Base-by-base conservation (phyloP, 2,113 vertebrate genomes). In the Ciconia boyciana region DNA sequence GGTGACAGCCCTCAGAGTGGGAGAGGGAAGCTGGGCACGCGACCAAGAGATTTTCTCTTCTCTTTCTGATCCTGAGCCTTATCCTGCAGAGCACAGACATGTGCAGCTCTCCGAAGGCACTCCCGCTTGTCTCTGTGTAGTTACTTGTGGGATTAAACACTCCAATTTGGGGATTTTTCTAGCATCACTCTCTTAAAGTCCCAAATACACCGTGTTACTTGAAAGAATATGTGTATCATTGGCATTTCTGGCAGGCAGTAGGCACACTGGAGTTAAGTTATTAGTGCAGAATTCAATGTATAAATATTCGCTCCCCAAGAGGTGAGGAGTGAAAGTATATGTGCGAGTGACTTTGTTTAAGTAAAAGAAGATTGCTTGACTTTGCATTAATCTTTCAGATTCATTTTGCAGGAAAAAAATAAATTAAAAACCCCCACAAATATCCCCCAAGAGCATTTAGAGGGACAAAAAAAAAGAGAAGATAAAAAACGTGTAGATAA, bases 361-460 rank as follows among this genome's bases (percentile, higher is more conserved):
- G 75, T 75, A 71, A 70, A 90, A 90, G n/a, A 61, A 79, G 55
- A 72, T 61, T 71, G 39, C 71, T 93, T 94, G 79, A 81, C 62
- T 92, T 90, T 32, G 34, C 39, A 65, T 66, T 90, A 92, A 88
- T 80, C 32, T 93, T 93, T 90, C 34, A 70, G 41, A 54, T 43
- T 78, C 4, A 19, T 72, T 78, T 66, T 75, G 24, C 55, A 75
- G 57, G 29, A 76, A 76, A 82, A 65, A 69, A 60, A 51, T 55
- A 52, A 34, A 31, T 16, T 41, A 4, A 66, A 89, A 77, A 80
- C 31, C 64, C 64, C 29, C 17, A 25, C 39, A 89, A 84, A 87
- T 90, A 90, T 76, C 80, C n/a, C 43, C 89, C 62, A 87, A 77
- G 81, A 58, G 29, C 85, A 95, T 72, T 92, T 70, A 96, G 57